phyloP scores from a whole-genome alignment of 1,140 invertebrate species.

The Drosophila quadrilineata region DNA sequence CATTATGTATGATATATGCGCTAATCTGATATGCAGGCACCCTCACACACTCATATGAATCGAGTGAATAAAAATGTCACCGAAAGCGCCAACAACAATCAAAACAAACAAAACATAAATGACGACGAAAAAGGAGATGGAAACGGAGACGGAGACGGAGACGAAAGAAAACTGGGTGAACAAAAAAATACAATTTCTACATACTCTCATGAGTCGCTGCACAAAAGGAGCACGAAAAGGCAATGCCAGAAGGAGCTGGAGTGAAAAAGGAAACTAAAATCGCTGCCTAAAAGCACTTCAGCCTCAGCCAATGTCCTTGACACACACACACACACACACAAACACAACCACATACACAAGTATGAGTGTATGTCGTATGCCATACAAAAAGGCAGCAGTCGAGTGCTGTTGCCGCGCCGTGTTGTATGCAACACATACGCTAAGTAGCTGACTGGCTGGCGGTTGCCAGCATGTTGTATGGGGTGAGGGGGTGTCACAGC shows the following conservation, averaged over 20 bases:
- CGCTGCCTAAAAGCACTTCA: conserved; percentile 47
- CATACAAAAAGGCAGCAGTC: conserved; percentile 16
- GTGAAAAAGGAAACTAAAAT: conserved; percentile 55
- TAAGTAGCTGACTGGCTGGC: conserved; percentile 60
- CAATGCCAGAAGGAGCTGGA: conserved; percentile 15
- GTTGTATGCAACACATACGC: conserved; percentile 70
- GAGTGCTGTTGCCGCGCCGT: conserved; percentile 28
- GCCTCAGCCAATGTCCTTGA: conserved; percentile 27
- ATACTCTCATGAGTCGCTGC: conserved; percentile 36
- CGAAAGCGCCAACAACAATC: conserved; percentile 63
- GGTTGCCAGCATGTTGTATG: not conserved
- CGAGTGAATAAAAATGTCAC: conserved; percentile 75
- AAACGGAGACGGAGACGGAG: not conserved
- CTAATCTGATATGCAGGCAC: conserved; percentile 69
- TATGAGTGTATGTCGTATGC: not conserved
- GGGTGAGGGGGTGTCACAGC: no score
- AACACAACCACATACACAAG: not conserved
- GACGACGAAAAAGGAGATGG: not conserved
- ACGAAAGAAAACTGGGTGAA: not conserved
- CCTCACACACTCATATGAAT: conserved; percentile 15
- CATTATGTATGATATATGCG: conserved; percentile 75
- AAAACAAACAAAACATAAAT: conserved; percentile 21
- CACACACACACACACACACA: conserved; percentile 9
- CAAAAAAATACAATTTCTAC: conserved; percentile 65
- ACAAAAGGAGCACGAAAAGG: conserved; percentile 49